phyloP scores from a whole-genome alignment of 1,140 invertebrate genomes.

The Lordiphosa mommai region DNA sequence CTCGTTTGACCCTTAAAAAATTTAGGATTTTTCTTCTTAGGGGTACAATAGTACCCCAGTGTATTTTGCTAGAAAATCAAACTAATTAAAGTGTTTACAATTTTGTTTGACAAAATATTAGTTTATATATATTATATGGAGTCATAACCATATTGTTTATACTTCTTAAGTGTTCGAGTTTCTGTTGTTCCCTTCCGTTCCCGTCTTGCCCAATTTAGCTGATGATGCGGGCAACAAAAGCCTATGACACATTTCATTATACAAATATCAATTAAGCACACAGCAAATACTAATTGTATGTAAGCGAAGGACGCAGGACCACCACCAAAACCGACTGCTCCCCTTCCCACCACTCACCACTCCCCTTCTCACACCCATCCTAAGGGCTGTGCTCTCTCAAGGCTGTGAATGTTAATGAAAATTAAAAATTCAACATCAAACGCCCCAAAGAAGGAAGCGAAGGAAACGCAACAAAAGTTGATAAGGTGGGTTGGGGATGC shows the following conservation, averaged over 20 bases:
- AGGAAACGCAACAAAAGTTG: conserved; percentile 22
- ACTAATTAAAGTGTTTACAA: no score
- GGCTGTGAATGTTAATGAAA: conserved; percentile 68
- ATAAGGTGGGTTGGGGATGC: conserved; percentile 2
- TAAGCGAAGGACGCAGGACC: conserved; percentile 25
- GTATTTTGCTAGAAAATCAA: no score
- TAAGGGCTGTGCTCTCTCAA: conserved; percentile 40
- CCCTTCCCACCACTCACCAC: background rate
- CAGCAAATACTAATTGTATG: conserved; percentile 63
- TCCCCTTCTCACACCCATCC: conserved; percentile 13
- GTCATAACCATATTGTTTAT: no score
- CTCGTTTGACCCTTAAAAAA: no score
- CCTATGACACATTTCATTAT: conserved; percentile 73
- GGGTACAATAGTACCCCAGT: no score
- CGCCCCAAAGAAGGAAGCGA: conserved; percentile 40
- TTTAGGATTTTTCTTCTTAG: no score
- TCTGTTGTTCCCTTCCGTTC: background rate
- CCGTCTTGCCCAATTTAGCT: conserved; percentile 3
- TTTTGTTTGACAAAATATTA: no score
- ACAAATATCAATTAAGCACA: conserved; percentile 74
- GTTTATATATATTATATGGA: no score
- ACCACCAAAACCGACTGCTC: background rate
- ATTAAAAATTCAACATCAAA: conserved; percentile 78
- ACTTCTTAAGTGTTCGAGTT: no score
- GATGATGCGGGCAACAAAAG: conserved; percentile 62